Base-by-base conservation (phyloP, 2,113 vertebrate genomes). In the Noturus placidus region DNA sequence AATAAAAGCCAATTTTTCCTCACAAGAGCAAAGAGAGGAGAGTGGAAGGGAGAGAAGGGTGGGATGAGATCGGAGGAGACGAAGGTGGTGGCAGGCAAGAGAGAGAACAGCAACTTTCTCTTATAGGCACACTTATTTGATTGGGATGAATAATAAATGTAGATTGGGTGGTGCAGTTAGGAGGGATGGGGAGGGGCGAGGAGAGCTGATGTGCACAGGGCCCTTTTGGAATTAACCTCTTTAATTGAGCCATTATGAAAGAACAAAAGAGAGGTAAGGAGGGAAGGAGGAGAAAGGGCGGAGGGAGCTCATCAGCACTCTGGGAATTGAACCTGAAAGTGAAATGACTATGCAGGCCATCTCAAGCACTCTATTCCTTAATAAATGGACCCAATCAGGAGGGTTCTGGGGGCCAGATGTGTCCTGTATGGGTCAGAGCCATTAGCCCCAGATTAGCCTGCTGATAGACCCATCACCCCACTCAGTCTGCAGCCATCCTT, bases 71-170 rank as follows among this genome's bases (percentile, higher is more conserved):
- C 33, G 59, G 83, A 74, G 83, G 80, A 74, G 83, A 50, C 81
- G 13, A 52, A 85, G 78, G 70, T 30, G 74, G 35, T 20, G 61
- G 69, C 50, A 82, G 54, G 54, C 19, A 38, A 67, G 30, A 63
- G 61, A 83, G 77, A 82, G 74, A 96, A 95, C 97, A 96, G 96
- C 95, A 97, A 97, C 97, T 97, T 98, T 97, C 96, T 96, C 93
- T 95, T 96, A 95, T 95, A 96, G 95, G 96, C 96, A 94, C 96
- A 96, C 96, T 97, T 97, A 97, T 99, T 98, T 98, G 97, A 97
- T 98, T 98, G 97, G 95, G 95, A 97, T 98, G 97, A 98, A 99
- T 99, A 98, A 99, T 98, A 98, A 97, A 98, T 97, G 96, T 95
- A 90, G 91, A 90, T 91, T 89, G 93, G 94, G 93, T 90, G 94